Percentiles rank a stretch among this genome's conserved stretches.
phyloP scores from a whole-genome alignment of 2,113 vertebrate species.

The Monarcha castaneiventris region DNA sequence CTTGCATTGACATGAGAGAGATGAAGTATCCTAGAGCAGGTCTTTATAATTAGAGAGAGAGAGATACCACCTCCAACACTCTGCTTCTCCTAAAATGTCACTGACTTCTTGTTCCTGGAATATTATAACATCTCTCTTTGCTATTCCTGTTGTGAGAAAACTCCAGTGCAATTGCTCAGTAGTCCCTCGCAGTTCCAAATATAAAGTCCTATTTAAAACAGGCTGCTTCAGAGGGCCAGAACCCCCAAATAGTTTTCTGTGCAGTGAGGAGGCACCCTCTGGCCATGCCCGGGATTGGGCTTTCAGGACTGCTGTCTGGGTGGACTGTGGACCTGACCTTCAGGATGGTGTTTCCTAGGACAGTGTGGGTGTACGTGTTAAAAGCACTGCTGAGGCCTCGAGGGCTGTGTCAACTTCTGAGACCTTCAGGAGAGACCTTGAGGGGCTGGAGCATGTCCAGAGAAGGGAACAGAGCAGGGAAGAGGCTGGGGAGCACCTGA shows the following conservation, averaged over 20 bases:
- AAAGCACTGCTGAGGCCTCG: not conserved
- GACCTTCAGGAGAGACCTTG: rapidly evolving
- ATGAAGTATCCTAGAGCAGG: not conserved
- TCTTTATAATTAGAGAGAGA: not conserved
- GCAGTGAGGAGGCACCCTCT: not conserved
- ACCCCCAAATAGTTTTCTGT: not conserved
- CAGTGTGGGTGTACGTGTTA: not conserved
- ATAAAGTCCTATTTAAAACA: not conserved
- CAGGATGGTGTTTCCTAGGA: not conserved
- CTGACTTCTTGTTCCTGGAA: not conserved
- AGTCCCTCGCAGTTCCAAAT: not conserved
- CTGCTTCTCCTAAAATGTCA: not conserved
- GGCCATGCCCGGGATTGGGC: not conserved
- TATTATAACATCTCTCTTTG: not conserved
- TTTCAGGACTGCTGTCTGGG: not conserved
- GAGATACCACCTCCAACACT: not conserved
- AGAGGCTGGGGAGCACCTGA: not conserved
- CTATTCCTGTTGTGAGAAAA: not conserved
- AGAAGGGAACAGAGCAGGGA: not conserved
- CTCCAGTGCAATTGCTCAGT: not conserved
- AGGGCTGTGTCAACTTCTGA: not conserved
- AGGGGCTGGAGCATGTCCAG: not conserved
- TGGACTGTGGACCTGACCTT: not conserved
- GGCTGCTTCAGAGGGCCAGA: not conserved
- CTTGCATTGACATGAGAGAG: not conserved